Evolutionary conservation across 1,140 invertebrate genomes (phyloP).

Genomic region (Drosophila aff.): DNA sequence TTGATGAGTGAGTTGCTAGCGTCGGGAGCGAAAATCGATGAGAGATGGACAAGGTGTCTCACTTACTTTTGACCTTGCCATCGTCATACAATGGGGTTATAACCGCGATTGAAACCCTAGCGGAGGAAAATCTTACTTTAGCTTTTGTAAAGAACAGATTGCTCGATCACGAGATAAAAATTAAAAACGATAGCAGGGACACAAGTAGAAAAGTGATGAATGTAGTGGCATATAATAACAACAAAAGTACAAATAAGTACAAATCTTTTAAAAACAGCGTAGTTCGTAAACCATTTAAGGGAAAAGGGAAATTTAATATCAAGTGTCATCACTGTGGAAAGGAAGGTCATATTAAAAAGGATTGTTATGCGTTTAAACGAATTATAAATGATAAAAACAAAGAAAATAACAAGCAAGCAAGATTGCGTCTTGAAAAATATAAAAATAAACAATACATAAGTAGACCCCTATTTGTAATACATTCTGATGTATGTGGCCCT

Average conservation of each 20-base stretch:
- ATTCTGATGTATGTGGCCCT: background rate
- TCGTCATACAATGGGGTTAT: too few species aligned
- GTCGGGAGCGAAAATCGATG: background rate
- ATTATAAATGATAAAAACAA: background rate
- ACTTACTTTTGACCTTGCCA: background rate
- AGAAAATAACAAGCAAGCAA: too few species aligned
- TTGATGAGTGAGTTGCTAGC: background rate
- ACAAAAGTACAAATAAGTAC: background rate
- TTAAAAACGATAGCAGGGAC: background rate
- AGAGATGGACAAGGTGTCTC: background rate
- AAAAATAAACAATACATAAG: background rate
- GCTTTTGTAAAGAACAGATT: background rate
- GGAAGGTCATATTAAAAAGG: background rate
- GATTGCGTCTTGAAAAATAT: background rate
- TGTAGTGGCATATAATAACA: background rate
- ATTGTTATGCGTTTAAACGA: background rate
- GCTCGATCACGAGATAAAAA: background rate
- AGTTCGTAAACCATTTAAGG: too few species aligned
- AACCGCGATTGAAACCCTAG: background rate
- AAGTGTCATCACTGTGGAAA: conserved; percentile 4
- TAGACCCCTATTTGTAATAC: background rate
- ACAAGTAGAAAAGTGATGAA: background rate
- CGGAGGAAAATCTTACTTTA: background rate
- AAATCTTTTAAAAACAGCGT: too few species aligned
- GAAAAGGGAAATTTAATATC: background rate